Base-by-base conservation (phyloP, 2,113 vertebrate genomes). In the Perccottus glenii region DNA sequence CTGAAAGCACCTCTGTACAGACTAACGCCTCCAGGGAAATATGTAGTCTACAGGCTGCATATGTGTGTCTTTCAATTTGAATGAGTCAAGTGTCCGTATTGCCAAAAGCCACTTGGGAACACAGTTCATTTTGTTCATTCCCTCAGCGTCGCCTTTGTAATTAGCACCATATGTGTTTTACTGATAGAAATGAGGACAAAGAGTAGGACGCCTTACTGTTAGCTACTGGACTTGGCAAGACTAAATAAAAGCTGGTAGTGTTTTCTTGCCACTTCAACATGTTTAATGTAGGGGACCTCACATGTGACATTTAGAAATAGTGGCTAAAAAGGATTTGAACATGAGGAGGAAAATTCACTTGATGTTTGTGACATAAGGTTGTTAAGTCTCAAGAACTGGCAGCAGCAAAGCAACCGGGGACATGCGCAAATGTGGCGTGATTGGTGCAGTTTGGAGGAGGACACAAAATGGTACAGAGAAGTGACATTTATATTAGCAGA, bases 61-160 rank as follows among this genome's bases (percentile, higher is more conserved):
- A 70, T 77, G 49, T 67, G 71, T 81, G 44, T 67, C 60, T 73
- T 83, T 72, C 70, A 74, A 76, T 82, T 78, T 77, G 36, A 62
- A 70, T 32, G 52, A 73, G 67, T 81, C 72, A 67, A 59, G 77
- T 51, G 48, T 38, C 70, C 40, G 71, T 69, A 71, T 80, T 82
- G 51, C 45, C 16, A 73, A 50, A 81, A 55, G 62, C 73, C 73
- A 64, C 5, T 1, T 62, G 65, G 50, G 84, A 79, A 46, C 51
- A n/a, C 48, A 14, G 44, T 73, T 43, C n/a, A 64, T 64, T 74
- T 66, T 48, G 48, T 63, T 78, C 52, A 46, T 62, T 83, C 80
- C 67, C 62, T 47, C 35, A 76, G 68, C 42, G 27, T 56, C 45
- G 72, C 42, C 6, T 12, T 52, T 27, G 65, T 82, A 72, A 78